Base-by-base conservation (phyloP, 2,113 vertebrate species). In the Aplodontia rufa region DNA sequence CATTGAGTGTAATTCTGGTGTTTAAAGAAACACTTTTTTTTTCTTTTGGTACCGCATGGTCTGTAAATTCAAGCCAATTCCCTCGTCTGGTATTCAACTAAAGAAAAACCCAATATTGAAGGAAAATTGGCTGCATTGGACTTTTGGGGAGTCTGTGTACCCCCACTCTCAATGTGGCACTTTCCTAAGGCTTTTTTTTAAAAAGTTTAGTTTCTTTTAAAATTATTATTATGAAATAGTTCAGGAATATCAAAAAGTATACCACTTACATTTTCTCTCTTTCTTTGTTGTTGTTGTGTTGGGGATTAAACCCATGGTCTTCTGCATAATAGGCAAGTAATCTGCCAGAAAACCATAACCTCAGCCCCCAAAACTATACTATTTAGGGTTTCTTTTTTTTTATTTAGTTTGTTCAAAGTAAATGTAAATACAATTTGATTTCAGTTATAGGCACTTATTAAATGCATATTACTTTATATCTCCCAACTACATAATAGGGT, bases 21-120 rank as follows among this genome's bases (percentile, higher is more conserved):
- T 89, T 90, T 93, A 94, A 78, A 87, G 75, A 74, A 62, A 94
- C 16, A 71, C 22, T 30, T 40, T 75, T 68, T 82, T 42, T 28
- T 51, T 62, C 47, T 71, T 58, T 49, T 53, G 32, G 24, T 86
- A 51, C 37, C 88, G 58, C 62, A 37, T 93, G 90, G 69, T 71
- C 53, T 90, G 16, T 83, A 92, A 87, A 90, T 72, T 66, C 19
- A 94, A 87, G 68, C 74, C 85, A 90, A 42, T 42, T 89, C 53
- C 85, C 64, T 97, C 92, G 86, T 64, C 58, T 81, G 80, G 12
- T 69, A 51, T 86, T 76, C 32, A 55, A 68, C 37, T 69, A 53
- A 78, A 60, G 71, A 91, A 78, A 40, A 1, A 30, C 53, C 37
- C 71, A 91, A 28, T 74, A 74, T 55, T 74, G 37, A 47, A 80